Base-by-base conservation (phyloP, 92 coral and sea anemone species). In the Zoanthus gigantus region DNA sequence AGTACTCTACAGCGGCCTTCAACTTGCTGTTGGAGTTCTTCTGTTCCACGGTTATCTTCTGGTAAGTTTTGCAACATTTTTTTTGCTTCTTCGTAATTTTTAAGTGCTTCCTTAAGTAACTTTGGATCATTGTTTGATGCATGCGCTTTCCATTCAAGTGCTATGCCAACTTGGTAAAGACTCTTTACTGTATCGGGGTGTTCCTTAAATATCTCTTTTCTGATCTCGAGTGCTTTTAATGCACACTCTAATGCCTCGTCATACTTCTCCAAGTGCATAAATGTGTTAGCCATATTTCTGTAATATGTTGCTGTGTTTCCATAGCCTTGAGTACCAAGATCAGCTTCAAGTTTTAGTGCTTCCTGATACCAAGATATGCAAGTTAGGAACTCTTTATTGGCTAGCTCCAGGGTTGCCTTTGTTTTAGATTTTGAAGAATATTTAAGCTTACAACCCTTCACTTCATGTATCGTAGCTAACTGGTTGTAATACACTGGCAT, bases 241-340 rank as follows among this genome's bases (percentile, higher is more conserved):
- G 84, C 84, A n/a, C 32, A 71, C 16, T n/a, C 32, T 5, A 61
- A 79, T 13, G 84, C 84, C 46, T 60, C 46, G 6, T 61, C 54
- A n/a, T 79, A 60, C 46, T 79, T 28, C 37, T 7, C 56, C 72
- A 79, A 16, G 72, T 45, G 72, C 56, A 79, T 37, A 48, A 29
- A 78, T 32, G 83, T 78, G 83, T 78, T 78, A 11, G 83, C 83
- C 83, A 78, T 78, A 48, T 78, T 79, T 34, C 72, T 79, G 72
- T 58, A 57, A n/a, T 34, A 79, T 4, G 72, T 79, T n/a, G 84
- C 72, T 34, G 84, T 79, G 72, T 79, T 79, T 60, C 84, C 84
- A 61, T 61, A 79, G 31, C 84, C 84, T 58, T 66, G 44, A 79
- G 58, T 5, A 61, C 84, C 84, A 37, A 79, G 84, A 7, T 60